Base-by-base conservation (phyloP, 92 coral and sea anemone species). In the Nematostella vectensis region DNA sequence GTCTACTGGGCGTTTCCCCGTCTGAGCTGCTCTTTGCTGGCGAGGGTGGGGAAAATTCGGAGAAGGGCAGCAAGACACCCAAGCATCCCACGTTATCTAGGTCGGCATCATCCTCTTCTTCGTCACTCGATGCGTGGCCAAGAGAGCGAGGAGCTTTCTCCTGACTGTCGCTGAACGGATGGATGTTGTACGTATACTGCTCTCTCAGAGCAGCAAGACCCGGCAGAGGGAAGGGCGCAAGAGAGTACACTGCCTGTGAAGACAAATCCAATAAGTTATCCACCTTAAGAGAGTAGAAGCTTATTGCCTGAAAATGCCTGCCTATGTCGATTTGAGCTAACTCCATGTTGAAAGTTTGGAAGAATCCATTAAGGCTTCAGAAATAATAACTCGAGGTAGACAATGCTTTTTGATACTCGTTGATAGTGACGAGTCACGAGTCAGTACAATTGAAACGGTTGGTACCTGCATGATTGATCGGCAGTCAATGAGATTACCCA, bases 201-300 rank as follows among this genome's bases (percentile, higher is more conserved):
- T 91, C 98, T 45, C 95, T 76, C 9, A 91, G 93, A 38, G 85
- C 98, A 6, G 82, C 98, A 25, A 91, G 65, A 40, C 95, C 89
- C 11, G 96, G 98, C 15, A 81, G 77, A 43, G 98, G 98, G 63
- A 91, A 91, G 28, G 98, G 93, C 31, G 98, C 98, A 61, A 91
- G 47, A 16, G 86, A 69, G 65, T 91, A 91, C 19, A 91, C 96
- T 65, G 81, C 83, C 98, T 91, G 67, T 24, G 67, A 57, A 23
- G 47, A 19, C 29, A 65, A 22, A 22, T 23, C n/a, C n/a, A n/a
- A n/a, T n/a, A n/a, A n/a, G n/a, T n/a, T n/a, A n/a, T 26, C 36
- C 12, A 13, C 28, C n/a, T n/a, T 19, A 24, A 12, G 21, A 30
- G 26, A 49, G 22, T 23, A 13, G 3, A 42, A 36, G 24, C 12